Evolutionary conservation across 2,113 vertebrate species (phyloP), one percentile per base, ranked within the genome.

Genomic region (Zosterops pallidus): DNA sequence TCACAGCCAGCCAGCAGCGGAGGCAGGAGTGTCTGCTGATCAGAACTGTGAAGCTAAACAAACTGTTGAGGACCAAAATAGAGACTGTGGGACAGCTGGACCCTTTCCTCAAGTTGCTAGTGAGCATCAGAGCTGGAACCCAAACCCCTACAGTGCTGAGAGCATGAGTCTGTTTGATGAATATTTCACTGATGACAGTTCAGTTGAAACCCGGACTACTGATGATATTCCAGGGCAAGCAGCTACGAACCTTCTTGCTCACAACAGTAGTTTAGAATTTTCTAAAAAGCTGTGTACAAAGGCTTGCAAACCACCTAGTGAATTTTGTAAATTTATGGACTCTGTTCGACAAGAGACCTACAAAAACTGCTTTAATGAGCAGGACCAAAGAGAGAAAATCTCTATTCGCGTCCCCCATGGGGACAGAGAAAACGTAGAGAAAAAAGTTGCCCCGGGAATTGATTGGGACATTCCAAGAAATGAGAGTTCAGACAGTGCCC

Each of bases 391-490:
- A 97, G 98, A 98, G 69, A 96, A 96, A 91, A 96, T 98, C 95
- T 98, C 98, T 47, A 94, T 98, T 78, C 96, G 97, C 9, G 70
- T 98, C 97, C 98, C 98, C 90, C 98, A 97, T 97, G 98, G 98
- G 96, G 98, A 98, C 92, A 97, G 95, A 92, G 98, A 97, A 93
- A 98, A 97, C 46, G 70, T 97, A 95, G 99, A 98, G 94, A 98
- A 98, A 97, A 99, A 99, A 91, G 97, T 83, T 1, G 82, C 95
- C 52, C 97, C 98, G 0, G 97, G 98, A 91, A 98, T 97, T 60
- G 99, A 99, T 78, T 99, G 99, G 99, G 99, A 99, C 97, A 99
- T 99, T 97, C 99, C 99, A 64, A 98, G 99, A 96, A 99, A 99
- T 75, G 99, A 99, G 98, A 99, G 99, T 97, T 99, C 99, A 59